A percentile compares a stretch with the other conserved stretches of the same genome.
Conservation (phyloP, 23 tunicate genomes). For the Trididemnum nubilum region DNA sequence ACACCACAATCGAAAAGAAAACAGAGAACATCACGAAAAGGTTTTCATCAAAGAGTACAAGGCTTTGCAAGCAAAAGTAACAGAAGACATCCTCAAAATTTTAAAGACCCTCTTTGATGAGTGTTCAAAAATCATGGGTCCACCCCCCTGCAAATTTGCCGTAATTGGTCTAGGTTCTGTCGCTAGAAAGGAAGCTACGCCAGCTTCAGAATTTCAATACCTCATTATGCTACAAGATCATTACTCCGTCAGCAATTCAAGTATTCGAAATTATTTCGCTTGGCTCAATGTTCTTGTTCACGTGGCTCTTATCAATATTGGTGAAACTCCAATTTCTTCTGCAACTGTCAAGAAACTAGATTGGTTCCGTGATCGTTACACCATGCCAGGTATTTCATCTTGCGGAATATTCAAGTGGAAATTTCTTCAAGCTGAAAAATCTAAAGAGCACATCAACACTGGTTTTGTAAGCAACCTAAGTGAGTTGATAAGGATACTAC, state of each 20-base stretch:
- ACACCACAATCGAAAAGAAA: background rate
- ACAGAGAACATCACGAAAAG: background rate
- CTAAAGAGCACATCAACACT: background rate
- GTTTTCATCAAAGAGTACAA: background rate
- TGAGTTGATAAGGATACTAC: background rate
- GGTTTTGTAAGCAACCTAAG: background rate
- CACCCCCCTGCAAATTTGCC: constrained; percentile 45
- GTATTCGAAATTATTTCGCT: background rate
- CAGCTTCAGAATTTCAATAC: constrained; percentile 3
- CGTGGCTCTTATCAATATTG: constrained; percentile 7
- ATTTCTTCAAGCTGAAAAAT: background rate
- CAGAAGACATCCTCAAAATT: constrained; percentile 27
- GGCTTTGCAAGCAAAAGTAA: background rate
- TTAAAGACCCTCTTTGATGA: constrained; percentile 1
- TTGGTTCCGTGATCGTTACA: constrained; percentile 6
- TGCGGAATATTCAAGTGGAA: background rate
- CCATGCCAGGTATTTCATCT: constrained; percentile 6
- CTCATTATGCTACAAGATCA: constrained; percentile 21
- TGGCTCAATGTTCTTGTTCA: constrained; percentile 10
- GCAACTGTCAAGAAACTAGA: background rate
- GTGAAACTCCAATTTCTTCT: constrained; percentile 11
- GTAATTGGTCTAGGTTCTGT: constrained; percentile 18
- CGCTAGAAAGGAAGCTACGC: constrained; percentile 28
- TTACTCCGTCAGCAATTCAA: background rate
- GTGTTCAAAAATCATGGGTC: constrained; percentile 38